A percentile compares a stretch with the other conserved stretches of the same genome.
phyloP scores from a whole-genome alignment of 92 coral and sea anemone genomes.

The Pocillopora grandis region DNA sequence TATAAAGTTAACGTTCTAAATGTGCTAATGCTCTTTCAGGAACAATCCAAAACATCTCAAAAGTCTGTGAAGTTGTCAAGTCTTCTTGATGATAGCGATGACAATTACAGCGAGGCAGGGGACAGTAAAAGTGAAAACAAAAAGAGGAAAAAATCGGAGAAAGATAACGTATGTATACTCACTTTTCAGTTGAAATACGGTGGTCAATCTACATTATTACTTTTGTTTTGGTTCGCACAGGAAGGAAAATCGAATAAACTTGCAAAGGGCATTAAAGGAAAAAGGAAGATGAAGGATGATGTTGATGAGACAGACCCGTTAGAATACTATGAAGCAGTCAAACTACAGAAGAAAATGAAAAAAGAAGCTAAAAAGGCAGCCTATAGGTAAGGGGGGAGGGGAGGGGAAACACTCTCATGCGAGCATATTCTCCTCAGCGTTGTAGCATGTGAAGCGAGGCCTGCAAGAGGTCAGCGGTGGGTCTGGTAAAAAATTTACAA shows the following conservation, averaged over 20 bases:
- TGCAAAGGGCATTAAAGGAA: constrained; percentile 47
- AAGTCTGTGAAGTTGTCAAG: constrained; percentile 10
- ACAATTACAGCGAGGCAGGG: background rate
- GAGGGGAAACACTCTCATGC: background rate
- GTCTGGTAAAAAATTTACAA: no score
- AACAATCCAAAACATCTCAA: constrained; percentile 7
- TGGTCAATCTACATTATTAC: background rate
- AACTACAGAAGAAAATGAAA: constrained; percentile 70
- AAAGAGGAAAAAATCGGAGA: background rate
- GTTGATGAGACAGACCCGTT: constrained; percentile 69
- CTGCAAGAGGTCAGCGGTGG: no score
- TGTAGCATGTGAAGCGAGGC: no score
- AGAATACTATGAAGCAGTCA: constrained; percentile 85
- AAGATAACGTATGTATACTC: background rate
- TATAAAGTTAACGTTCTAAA: background rate
- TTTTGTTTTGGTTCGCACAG: background rate
- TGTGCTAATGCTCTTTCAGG: background rate
- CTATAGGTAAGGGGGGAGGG: constrained; percentile 42
- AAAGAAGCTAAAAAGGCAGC: constrained; percentile 73
- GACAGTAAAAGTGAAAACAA: background rate
- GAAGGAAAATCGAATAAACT: background rate
- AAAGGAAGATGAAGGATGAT: constrained; percentile 18
- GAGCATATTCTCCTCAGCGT: no score
- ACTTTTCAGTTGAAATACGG: background rate
- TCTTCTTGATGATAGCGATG: constrained; percentile 21